Percentiles rank a stretch among this genome's conserved stretches.
Evolutionary conservation across 2,113 vertebrate genomes (phyloP).

Genomic region (Elanoides forficatus): DNA sequence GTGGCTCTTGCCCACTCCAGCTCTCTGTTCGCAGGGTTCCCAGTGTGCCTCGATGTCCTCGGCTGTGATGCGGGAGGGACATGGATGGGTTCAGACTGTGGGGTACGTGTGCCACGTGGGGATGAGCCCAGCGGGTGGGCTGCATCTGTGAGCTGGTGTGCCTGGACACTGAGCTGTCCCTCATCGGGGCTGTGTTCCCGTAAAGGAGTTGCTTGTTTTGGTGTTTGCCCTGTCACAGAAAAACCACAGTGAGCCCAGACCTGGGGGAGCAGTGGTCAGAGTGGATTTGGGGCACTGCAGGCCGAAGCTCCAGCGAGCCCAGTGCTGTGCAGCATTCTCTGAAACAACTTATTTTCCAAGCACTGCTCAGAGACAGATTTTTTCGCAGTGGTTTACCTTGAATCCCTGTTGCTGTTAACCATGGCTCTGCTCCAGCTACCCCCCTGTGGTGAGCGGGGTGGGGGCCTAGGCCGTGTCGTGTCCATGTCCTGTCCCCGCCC

Average conservation of each 20-base stretch:
- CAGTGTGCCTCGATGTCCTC: fast-evolving
- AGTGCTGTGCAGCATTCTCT: fast-evolving
- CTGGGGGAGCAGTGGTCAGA: background rate
- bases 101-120: fast-evolving
- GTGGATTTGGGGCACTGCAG: background rate
- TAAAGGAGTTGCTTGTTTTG: background rate
- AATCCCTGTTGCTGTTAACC: background rate
- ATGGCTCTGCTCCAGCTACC: background rate
- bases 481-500: too few relatives aligned
- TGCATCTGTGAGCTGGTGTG: fast-evolving
- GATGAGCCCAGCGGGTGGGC: fast-evolving
- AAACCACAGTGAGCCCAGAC: fast-evolving
- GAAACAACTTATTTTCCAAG: background rate
- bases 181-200: fast-evolving
- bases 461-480: background rate
- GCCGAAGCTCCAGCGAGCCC: too few relatives aligned
- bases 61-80: fast-evolving
- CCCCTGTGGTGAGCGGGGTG: fast-evolving
- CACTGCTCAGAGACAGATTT: background rate
- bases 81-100: background rate
- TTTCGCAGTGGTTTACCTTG: fast-evolving
- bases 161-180: background rate
- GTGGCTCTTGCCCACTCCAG: fast-evolving
- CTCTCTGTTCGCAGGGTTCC: background rate
- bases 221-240: background rate